Conservation (phyloP, 2,113 vertebrate genomes). For the Pangasianodon hypophthalmus region DNA sequence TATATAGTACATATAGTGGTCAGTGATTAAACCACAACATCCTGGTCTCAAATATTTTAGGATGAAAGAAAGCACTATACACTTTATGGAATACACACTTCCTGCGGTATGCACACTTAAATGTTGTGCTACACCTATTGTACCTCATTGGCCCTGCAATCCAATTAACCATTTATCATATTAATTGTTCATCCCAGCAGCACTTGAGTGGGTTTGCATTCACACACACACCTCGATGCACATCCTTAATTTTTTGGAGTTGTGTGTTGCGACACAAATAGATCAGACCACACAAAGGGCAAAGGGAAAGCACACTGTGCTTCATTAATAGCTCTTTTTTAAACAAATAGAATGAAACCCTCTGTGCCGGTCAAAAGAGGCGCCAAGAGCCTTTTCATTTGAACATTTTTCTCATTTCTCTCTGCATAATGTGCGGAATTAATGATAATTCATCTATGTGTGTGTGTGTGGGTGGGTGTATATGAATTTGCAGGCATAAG, state of each 20-base stretch:
- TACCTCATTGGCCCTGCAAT: constrained; percentile 30
- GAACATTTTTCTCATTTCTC: constrained; percentile 22
- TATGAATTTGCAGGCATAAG: constrained; percentile 8
- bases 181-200: constrained; percentile 8
- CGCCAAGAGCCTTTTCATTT: constrained; percentile 24
- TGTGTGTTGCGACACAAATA: constrained; percentile 23
- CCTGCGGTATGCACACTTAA: background rate
- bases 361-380: constrained; percentile 7
- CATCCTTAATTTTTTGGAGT: constrained; percentile 7
- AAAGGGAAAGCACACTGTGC: constrained; percentile 10
- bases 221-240: background rate
- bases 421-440: constrained; percentile 26
- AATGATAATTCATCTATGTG: constrained; percentile 3
- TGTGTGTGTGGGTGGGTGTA: background rate
- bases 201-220: background rate
- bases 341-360: constrained; percentile 16
- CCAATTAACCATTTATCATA: constrained; percentile 18
- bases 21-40: background rate
- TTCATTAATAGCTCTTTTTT: constrained; percentile 26
- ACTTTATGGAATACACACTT: background rate
- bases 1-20: background rate
- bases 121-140: constrained; percentile 24
- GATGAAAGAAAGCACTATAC: background rate
- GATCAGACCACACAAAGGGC: constrained; percentile 17
- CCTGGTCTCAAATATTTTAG: background rate